phyloP scores from a whole-genome alignment of 2,113 vertebrate species.

The Paradoxurus hermaphroditus region DNA sequence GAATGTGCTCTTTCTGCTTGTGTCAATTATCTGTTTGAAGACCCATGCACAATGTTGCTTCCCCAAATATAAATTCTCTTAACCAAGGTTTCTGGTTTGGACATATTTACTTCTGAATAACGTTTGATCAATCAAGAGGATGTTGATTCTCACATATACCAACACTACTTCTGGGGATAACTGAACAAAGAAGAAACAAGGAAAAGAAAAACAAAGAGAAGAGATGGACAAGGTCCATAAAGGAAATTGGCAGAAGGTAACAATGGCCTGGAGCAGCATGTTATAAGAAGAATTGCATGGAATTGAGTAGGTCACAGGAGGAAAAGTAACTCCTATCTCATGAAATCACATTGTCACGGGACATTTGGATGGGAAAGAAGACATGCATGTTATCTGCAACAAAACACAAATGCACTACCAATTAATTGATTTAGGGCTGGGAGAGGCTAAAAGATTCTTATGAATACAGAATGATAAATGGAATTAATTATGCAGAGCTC shows the following conservation, averaged over 20 bases:
- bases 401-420: background rate
- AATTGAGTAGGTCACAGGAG: background rate
- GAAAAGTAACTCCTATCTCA: background rate
- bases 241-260: background rate
- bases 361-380: background rate
- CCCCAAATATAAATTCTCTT: background rate
- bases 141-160: background rate
- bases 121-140: background rate
- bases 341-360: background rate
- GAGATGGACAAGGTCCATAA: background rate
- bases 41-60: background rate
- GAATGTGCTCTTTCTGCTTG: background rate
- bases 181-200: background rate
- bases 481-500: slow-evolving; percentile 18
- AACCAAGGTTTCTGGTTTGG: background rate
- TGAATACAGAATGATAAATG: background rate
- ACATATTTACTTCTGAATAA: background rate
- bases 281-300: background rate
- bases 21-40: background rate
- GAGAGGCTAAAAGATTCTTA: background rate
- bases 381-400: background rate
- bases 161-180: background rate
- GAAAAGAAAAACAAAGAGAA: background rate
- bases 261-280: background rate
- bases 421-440: background rate